These are phyloP conservation scores for Priocnemis perturbator DNA, from an alignment of 2,888 invertebrate species.

Conservation along the genomic window DNA sequence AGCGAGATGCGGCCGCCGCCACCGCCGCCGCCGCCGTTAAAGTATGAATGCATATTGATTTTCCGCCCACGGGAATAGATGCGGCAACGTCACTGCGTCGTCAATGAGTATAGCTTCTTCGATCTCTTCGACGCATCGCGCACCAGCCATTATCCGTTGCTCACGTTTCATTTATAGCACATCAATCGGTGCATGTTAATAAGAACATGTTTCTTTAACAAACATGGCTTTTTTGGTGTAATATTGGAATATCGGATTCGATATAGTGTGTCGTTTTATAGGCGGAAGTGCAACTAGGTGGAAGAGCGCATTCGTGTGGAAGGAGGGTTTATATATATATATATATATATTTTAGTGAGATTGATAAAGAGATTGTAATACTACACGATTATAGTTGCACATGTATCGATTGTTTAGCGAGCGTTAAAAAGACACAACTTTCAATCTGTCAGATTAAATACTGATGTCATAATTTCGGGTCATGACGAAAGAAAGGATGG, in stretches of 20 bases:
- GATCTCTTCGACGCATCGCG: slow-evolving; percentile 4
- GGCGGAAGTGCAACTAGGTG: background rate
- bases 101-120: background rate
- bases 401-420: too few relatives aligned
- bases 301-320: background rate
- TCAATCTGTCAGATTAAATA: too few relatives aligned
- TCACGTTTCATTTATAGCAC: too few relatives aligned
- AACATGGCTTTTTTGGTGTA: slow-evolving; percentile 2
- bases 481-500: too few relatives aligned
- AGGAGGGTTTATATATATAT: too few relatives aligned
- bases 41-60: slow-evolving; percentile 49
- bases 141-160: background rate
- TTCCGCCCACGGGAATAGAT: slow-evolving; percentile 33
- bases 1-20: too few relatives aligned
- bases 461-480: too few relatives aligned
- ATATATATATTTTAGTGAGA: too few relatives aligned
- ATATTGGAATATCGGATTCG: background rate
- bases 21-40: slow-evolving; percentile 1
- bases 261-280: background rate
- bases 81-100: slow-evolving; percentile 17
- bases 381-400: too few relatives aligned
- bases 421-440: too few relatives aligned
- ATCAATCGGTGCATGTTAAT: background rate
- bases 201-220: slow-evolving; percentile 30
- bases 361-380: too few relatives aligned